phyloP scores from a whole-genome alignment of 1,140 invertebrate genomes.

The Procambarus clarkii region DNA sequence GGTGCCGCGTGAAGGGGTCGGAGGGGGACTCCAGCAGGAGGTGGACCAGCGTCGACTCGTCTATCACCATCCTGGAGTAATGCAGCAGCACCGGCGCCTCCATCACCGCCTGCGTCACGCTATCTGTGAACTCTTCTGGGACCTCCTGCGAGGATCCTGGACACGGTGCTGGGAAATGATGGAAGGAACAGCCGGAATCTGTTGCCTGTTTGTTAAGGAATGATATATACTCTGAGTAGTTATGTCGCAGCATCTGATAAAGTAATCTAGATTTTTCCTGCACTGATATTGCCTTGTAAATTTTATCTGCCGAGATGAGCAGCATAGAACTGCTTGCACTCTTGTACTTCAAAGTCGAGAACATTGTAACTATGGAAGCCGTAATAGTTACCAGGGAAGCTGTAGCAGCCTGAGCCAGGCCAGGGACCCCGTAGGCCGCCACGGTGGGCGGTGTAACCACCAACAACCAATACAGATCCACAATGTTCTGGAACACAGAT shows the following conservation, averaged over 20 bases:
- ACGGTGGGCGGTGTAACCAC: neutral
- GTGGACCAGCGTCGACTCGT: conserved; percentile 16
- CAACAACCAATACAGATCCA: too few species aligned
- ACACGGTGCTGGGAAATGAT: neutral
- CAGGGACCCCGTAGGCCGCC: too few species aligned
- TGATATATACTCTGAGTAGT: too few species aligned
- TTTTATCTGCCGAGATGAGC: neutral
- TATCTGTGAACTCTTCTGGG: conserved; percentile 6
- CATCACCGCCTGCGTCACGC: too few species aligned
- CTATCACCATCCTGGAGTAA: conserved; percentile 14
- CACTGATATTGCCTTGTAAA: neutral
- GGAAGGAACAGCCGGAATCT: neutral
- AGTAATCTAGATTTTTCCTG: neutral
- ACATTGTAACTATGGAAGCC: neutral
- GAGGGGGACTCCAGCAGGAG: conserved; percentile 1
- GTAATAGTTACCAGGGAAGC: neutral
- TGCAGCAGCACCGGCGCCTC: conserved; percentile 12
- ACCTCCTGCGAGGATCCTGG: neutral
- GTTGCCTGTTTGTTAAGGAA: neutral
- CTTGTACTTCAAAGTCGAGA: neutral
- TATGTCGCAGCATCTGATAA: too few species aligned
- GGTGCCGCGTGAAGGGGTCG: conserved; percentile 15
- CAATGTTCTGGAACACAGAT: too few species aligned
- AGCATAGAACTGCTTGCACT: neutral
- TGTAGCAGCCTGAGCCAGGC: neutral